These are phyloP conservation scores for Brachionus plicatilis DNA, from an alignment of 1,140 invertebrate genomes.

Conservation along the genomic window DNA sequence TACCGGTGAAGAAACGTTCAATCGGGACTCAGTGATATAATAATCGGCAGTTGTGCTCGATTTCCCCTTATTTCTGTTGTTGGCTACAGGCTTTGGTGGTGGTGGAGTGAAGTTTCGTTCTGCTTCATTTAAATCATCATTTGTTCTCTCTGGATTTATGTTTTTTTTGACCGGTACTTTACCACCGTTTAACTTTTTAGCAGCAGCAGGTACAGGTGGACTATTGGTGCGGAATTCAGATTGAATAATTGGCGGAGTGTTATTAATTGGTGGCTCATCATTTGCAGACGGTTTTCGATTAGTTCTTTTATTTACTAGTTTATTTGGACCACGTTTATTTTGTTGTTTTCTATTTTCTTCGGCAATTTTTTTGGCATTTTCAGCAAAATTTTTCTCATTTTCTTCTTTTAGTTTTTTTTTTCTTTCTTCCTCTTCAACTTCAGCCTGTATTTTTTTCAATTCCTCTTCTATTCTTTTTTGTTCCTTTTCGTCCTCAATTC, in stretches of 20 bases:
- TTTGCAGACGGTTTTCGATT: not conserved
- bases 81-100: conserved; percentile 5
- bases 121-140: not conserved
- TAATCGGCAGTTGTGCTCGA: conserved; percentile 18
- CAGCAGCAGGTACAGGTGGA: conserved; percentile 33
- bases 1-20: conserved; percentile 34
- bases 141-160: not conserved
- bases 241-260: not conserved
- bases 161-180: not conserved
- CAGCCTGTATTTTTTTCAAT: conserved; percentile 30
- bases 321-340: conserved; percentile 9
- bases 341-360: conserved; percentile 18
- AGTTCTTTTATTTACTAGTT: conserved; percentile 17
- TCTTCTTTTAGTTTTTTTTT: conserved; percentile 35
- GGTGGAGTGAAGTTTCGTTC: conserved; percentile 27
- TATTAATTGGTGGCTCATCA: not conserved
- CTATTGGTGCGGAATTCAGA: conserved; percentile 17
- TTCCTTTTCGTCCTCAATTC: conserved; percentile 41
- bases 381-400: conserved; percentile 25
- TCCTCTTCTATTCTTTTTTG: conserved; percentile 39
- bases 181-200: conserved; percentile 27
- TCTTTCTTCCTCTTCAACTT: conserved; percentile 39
- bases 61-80: not conserved
- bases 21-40: conserved; percentile 21
- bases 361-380: conserved; percentile 21